Percentiles rank a stretch among this genome's conserved stretches.
These are phyloP conservation scores for Nettapus auritus DNA, from an alignment of 2,113 vertebrate genomes.

Conservation along the genomic window DNA sequence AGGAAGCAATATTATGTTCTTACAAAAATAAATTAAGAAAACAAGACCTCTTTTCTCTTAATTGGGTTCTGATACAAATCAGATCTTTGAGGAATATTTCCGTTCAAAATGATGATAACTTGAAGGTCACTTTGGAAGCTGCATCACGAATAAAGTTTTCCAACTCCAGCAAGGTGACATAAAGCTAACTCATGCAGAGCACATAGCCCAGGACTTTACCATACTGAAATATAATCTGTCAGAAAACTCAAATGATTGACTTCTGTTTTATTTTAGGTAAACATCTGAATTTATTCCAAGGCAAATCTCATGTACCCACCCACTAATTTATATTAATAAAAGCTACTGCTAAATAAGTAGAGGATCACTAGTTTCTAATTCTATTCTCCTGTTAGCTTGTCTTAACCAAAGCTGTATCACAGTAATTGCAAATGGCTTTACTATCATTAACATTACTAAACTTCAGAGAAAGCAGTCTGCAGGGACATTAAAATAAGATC, in stretches of 20 bases:
- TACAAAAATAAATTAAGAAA: neutral
- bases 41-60: neutral
- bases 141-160: neutral
- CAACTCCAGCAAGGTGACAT: neutral
- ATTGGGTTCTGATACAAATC: neutral
- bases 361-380: constrained; percentile 13
- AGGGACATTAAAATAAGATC: constrained; percentile 51
- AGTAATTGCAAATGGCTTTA: constrained; percentile 44
- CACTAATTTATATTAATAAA: constrained; percentile 40
- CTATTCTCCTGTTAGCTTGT: constrained; percentile 12
- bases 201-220: neutral
- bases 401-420: constrained; percentile 22
- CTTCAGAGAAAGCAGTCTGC: constrained; percentile 36
- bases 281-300: neutral
- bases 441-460: constrained; percentile 49
- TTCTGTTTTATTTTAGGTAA: constrained; percentile 21
- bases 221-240: neutral
- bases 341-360: constrained; percentile 4
- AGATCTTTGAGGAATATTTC: neutral
- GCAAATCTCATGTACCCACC: neutral
- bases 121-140: neutral
- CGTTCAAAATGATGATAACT: neutral
- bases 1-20: neutral
- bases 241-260: neutral
- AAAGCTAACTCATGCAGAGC: neutral